Conservation (phyloP, 2,113 vertebrate genomes). For the Gopherus flavomarginatus region DNA sequence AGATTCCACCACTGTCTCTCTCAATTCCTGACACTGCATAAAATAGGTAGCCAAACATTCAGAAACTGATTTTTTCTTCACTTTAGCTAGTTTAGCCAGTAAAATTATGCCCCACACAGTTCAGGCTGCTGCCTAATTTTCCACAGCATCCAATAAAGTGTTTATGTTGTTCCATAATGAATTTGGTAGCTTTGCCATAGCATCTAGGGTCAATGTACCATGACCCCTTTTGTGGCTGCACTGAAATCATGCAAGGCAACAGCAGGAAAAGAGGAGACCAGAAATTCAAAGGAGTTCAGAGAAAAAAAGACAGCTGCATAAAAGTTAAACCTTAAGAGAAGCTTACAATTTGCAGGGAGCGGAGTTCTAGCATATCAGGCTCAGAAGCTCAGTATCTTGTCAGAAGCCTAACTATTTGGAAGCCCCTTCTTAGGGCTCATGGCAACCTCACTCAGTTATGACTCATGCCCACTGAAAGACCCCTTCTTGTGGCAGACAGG, state of each 20-base stretch:
- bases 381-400: not conserved
- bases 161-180: not conserved
- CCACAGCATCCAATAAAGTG: not conserved
- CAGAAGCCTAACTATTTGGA: not conserved
- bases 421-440: not conserved
- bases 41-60: not conserved
- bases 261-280: not conserved
- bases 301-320: not conserved
- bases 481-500: not conserved
- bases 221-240: not conserved
- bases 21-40: too few species aligned
- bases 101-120: not conserved
- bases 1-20: not conserved
- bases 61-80: not conserved
- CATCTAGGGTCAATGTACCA: not conserved
- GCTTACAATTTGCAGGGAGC: too few species aligned
- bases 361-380: not conserved
- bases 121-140: not conserved
- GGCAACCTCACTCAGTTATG: not conserved
- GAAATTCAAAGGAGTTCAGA: not conserved
- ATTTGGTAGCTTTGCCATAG: not conserved
- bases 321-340: too few species aligned
- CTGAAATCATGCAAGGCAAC: not conserved
- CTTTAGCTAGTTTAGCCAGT: not conserved
- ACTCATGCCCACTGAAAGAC: not conserved